Base-by-base conservation (phyloP, 2,888 invertebrate species). In the Platycnemis pennipes region DNA sequence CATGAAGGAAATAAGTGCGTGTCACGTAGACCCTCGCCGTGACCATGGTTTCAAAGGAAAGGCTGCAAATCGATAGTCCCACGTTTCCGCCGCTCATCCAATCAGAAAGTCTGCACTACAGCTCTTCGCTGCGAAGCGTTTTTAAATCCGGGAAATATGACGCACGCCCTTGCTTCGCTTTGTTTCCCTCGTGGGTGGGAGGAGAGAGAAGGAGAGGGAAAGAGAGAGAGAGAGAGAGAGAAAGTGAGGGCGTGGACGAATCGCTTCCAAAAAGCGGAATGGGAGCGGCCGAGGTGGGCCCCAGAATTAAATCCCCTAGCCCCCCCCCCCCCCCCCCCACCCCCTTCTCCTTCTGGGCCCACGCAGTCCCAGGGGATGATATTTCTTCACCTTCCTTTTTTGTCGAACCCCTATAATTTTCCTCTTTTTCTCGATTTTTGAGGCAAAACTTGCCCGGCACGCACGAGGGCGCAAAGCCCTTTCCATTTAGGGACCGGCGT, bases 91-190 rank as follows among this genome's bases (percentile, higher is more conserved):
- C 63, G 7, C 26, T 26, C 63, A 63, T 63, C 26, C 63, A 63
- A 63, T 22, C 26, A 2, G 3, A 8, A 8, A 63, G 63, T 63
- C 63, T 26, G 63, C 63, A 56, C 13, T 19, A 56, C 56, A n/a
- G n/a, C n/a, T n/a, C n/a, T n/a, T n/a, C n/a, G n/a, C n/a, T n/a
- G n/a, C 26, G 63, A 26, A 63, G 7, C 22, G 7, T 63, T 63
- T 63, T 63, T 63, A 63, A 63, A 63, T 63, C 63, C 63, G 63
- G 63, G 63, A 63, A 63, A 63, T 63, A 63, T 63, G 63, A 63
- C 63, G 63, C 63, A 26, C 63, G 7, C 8, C 26, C 63, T 22
- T 1, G 8, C 63, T 22, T 26, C 26, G 63, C 1, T 63, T 63
- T n/a, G 26, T 63, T 63, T 53, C 19, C 63, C 7, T 26, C 63